Evolutionary conservation across 2,888 invertebrate species (phyloP), one percentile per base, ranked within the genome.

Genomic region (Apocheima hispidaria): DNA sequence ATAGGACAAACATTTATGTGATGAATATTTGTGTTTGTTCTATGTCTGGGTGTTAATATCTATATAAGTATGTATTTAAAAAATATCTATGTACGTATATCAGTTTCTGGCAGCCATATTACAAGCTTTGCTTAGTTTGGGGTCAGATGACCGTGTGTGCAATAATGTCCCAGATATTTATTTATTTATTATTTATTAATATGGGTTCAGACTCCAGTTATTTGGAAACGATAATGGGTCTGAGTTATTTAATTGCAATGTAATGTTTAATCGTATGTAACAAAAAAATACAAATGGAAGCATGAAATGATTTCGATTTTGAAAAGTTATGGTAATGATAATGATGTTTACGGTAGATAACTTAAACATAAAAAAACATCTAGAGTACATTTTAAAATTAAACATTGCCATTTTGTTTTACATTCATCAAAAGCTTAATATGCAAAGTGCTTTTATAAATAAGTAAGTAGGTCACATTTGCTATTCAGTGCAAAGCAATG

Each of bases 281-380:
- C 18, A 14, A 26, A 1, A 38, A 51, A 40, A 40, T 23, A 51
- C 23, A 38, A 40, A 40, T 51, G 30, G 41, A 40, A 51, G 51
- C 51, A 51, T 30, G 40, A 30, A 40, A 50, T 50, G 50, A 16
- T n/a, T 30, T 23, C 10, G 26, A 21, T 21, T 35, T 18, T 5
- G 6, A 18, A 12, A 35, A 18, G 35, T 38, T 23, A 44, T 30
- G 36, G 38, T 44, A 12, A 51, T 43, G 26, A 30, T n/a, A 14
- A 50, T 49, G 35, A 50, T 26, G 21, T 36, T 18, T 44, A 10
- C 49, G 23, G 16, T 21, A 30, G 41, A 44, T 20, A 58, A 58
- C 44, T 58, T 58, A 58, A 51, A 18, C 28, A 38, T 52, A 46
- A 46, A 14, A 20, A 14, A 52, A 52, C n/a, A 46, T 20, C 12